These are phyloP conservation scores for Selene dorsalis DNA, from an alignment of 2,797 vertebrate species.

Conservation along the genomic window DNA sequence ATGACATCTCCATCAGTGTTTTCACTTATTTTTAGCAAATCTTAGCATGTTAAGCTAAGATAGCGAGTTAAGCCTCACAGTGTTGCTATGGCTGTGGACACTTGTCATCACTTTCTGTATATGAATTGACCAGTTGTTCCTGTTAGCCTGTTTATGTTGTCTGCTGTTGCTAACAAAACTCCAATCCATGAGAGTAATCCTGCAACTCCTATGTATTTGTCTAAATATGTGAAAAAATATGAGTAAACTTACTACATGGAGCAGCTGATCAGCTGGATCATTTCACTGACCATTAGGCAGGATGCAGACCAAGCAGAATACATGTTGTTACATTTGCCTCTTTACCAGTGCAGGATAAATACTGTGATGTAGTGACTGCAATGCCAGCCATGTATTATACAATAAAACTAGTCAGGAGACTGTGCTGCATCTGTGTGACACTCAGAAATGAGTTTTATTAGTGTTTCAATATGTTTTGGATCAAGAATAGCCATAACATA, in stretches of 20 bases:
- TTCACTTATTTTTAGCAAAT: neutral
- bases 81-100: neutral
- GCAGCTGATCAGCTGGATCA: constrained; percentile 10
- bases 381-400: neutral
- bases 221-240: neutral
- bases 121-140: neutral
- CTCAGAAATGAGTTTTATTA: constrained; percentile 54
- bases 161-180: neutral
- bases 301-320: constrained; percentile 3
- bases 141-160: neutral
- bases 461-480: constrained; percentile 39
- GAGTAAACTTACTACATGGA: neutral
- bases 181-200: neutral
- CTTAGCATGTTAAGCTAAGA: neutral
- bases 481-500: constrained; percentile 45
- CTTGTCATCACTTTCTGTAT: neutral
- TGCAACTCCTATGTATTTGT: neutral
- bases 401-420: constrained; percentile 36
- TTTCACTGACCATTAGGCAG: constrained; percentile 12
- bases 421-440: constrained; percentile 41
- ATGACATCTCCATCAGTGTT: neutral
- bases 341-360: constrained; percentile 42
- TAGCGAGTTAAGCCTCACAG: neutral
- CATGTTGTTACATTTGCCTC: constrained; percentile 22
- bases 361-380: constrained; percentile 7